These are phyloP conservation scores for Carpatolechia fugitivella DNA, from an alignment of 2,888 invertebrate genomes.

Conservation along the genomic window DNA sequence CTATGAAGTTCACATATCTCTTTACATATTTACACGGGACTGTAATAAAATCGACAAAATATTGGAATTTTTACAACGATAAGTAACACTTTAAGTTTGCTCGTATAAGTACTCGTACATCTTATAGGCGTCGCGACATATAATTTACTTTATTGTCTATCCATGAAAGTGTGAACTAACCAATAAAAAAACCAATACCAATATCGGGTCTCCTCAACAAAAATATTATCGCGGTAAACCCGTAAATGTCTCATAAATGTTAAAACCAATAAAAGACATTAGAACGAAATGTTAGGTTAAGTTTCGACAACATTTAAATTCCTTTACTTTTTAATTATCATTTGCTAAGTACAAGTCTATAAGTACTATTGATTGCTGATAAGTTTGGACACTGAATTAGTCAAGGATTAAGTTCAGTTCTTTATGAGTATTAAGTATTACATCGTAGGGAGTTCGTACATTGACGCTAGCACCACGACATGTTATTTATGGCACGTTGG, in stretches of 20 bases:
- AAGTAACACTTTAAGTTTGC: not conserved
- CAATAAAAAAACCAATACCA: not conserved
- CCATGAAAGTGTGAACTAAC: slow-evolving; percentile 17
- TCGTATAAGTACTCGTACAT: slow-evolving; percentile 13
- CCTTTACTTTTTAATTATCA: slow-evolving; percentile 1
- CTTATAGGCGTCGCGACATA: slow-evolving; percentile 27
- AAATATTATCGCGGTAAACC: too few relatives aligned
- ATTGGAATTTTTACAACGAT: slow-evolving; percentile 9
- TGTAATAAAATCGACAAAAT: slow-evolving; percentile 16
- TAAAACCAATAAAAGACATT: too few relatives aligned
- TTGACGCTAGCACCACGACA: slow-evolving; percentile 50
- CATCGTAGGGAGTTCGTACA: slow-evolving; percentile 19
- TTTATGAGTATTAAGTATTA: slow-evolving; percentile 18
- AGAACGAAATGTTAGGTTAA: too few relatives aligned
- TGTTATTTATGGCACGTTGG: slow-evolving; percentile 53
- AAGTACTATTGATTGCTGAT: slow-evolving; percentile 54
- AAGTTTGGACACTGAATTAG: slow-evolving; percentile 32
- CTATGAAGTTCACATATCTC: slow-evolving; percentile 9
- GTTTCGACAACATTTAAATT: not conserved
- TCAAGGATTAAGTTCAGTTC: slow-evolving; percentile 11
- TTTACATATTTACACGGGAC: slow-evolving; percentile 24
- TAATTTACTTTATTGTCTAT: slow-evolving; percentile 34
- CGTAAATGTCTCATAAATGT: too few relatives aligned
- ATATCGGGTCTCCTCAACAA: too few relatives aligned
- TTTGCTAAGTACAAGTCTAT: slow-evolving; percentile 47